Evolutionary conservation across 2,888 invertebrate species (phyloP), one percentile per base, ranked within the genome.

Genomic region (Autographa pulchrina): DNA sequence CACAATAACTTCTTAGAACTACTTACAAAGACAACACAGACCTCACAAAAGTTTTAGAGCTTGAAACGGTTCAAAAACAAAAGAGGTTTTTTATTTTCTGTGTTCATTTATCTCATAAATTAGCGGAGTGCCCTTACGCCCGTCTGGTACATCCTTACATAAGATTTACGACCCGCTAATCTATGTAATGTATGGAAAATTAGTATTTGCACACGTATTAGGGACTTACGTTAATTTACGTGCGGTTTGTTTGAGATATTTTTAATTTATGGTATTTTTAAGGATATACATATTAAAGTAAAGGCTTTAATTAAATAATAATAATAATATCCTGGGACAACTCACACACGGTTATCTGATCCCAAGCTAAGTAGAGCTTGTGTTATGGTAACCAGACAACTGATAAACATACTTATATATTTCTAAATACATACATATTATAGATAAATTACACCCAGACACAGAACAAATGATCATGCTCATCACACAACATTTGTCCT

Each of bases 111-210:
- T 80, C 71, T 65, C 62, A 80, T 77, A 75, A 75, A 77, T 77
- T 80, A 70, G 31, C 54, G 35, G 71, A 14, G 38, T 56, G 41
- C 62, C 76, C 65, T 58, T 48, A 61, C 61, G 56, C 41, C 38
- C 18, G 54, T 32, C 65, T 52, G 32, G 62, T 67, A 74, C 64
- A 66, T 72, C 68, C 75, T 77, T 32, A 32, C 43, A 25, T 32
- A 58, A 73, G 72, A 83, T 82, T 78, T 73, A 83, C 69, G 20
- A 14, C 14, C 5, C 18, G 56, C 60, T 78, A 78, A 78, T 82
- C 68, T 75, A 58, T 61, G 68, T 60, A 54, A 31, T 20, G 65
- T 62, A 56, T 69, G 62, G 59, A 61, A 68, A 68, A 71, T 60
- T 74, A 11, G 2, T 67, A 38, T 54, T 52, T 7, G 4, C 35